A percentile compares a stretch with the other conserved stretches of the same genome.
Evolutionary conservation across 2,113 vertebrate species (phyloP).

Genomic region (Chloropsis cyanopogon): DNA sequence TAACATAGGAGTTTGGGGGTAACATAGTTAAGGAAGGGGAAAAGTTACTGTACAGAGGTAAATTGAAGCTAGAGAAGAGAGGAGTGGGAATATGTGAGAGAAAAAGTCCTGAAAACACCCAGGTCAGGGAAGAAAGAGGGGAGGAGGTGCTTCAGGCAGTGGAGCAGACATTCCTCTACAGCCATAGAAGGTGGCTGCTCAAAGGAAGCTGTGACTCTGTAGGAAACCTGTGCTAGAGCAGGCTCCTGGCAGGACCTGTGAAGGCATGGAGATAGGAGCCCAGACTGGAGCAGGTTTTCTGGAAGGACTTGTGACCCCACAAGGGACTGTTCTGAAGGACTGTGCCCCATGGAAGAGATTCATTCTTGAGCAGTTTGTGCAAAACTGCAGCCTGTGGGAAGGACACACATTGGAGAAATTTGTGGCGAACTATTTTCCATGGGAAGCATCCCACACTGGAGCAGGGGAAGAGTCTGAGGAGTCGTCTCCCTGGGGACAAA

Average conservation of each 20-base stretch:
- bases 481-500: neutral
- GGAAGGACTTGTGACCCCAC: neutral
- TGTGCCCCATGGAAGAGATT: too few relatives aligned
- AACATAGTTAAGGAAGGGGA: neutral
- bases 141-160: neutral
- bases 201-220: neutral
- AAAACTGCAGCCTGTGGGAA: neutral
- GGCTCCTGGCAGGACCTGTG: neutral
- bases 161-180: neutral
- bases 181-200: neutral
- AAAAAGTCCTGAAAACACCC: neutral
- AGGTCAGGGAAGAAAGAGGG: neutral
- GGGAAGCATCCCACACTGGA: neutral
- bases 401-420: fast-evolving
- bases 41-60: neutral
- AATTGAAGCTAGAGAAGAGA: neutral
- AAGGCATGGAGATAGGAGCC: neutral
- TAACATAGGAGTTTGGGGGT: neutral
- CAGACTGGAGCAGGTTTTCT: neutral
- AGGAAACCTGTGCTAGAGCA: neutral
- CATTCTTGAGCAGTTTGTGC: neutral
- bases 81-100: neutral
- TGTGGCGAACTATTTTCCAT: neutral
- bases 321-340: neutral
- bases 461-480: neutral